Conservation (phyloP, 1,140 invertebrate species). For the Scaptomyza graminum region DNA sequence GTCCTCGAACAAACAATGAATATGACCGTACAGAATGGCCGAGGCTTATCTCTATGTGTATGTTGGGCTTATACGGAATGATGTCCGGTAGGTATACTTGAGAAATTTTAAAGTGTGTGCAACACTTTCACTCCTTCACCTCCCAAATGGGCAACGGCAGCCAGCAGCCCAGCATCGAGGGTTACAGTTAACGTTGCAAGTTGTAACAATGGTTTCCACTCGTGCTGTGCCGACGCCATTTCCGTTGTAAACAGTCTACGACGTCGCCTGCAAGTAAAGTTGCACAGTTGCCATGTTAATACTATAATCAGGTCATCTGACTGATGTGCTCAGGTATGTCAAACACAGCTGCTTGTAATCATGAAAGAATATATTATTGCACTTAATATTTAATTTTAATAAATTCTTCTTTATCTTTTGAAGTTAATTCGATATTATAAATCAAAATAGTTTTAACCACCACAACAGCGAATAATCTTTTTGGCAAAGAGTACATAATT, state of each 20-base stretch:
- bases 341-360: background rate
- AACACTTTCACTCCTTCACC: constrained; percentile 54
- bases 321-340: background rate
- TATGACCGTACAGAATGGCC: constrained; percentile 31
- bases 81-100: constrained; percentile 80
- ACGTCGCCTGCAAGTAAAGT: constrained; percentile 12
- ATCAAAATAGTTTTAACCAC: no score
- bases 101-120: constrained; percentile 73
- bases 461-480: no score
- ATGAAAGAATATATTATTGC: background rate
- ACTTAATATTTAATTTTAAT: no score
- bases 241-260: constrained; percentile 23
- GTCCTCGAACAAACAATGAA: constrained; percentile 63
- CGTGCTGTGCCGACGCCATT: constrained; percentile 25
- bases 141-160: constrained; percentile 13
- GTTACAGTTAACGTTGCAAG: constrained; percentile 12
- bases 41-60: constrained; percentile 10
- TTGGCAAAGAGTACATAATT: no score
- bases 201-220: background rate
- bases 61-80: constrained; percentile 61
- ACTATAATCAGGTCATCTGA: background rate
- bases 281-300: constrained; percentile 16
- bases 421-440: no score
- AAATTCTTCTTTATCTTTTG: no score
- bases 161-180: background rate